phyloP scores from a whole-genome alignment of 1,140 invertebrate genomes.

The Pachypeltis micranthus region DNA sequence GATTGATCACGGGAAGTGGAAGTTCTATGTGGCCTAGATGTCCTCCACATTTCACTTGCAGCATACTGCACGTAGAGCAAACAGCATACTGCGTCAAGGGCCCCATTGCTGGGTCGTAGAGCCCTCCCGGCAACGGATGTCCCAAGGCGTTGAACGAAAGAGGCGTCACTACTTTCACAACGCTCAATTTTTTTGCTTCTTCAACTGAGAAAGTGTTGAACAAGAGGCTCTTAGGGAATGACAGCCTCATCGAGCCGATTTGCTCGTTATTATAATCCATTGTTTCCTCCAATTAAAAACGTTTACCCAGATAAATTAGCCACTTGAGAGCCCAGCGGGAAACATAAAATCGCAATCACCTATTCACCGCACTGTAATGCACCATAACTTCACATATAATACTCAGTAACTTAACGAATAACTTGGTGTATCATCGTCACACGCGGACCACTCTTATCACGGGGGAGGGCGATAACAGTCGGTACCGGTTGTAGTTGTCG shows the following conservation, averaged over 20 bases:
- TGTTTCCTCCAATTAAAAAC: neutral
- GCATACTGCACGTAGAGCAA: slow-evolving; percentile 72
- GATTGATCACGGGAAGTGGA: slow-evolving; percentile 84
- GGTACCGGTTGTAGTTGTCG: no score
- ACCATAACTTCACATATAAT: no score
- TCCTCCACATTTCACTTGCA: slow-evolving; percentile 63
- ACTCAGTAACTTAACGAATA: no score
- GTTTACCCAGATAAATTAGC: neutral
- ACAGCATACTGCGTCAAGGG: slow-evolving; percentile 38
- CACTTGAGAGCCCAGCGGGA: neutral
- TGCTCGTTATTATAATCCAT: neutral
- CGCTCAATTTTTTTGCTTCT: slow-evolving; percentile 78
- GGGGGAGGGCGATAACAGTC: no score
- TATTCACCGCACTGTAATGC: no score
- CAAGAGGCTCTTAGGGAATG: neutral
- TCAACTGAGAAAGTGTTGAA: slow-evolving; percentile 39
- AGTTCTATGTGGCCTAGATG: slow-evolving; percentile 93
- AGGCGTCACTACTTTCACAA: slow-evolving; percentile 70
- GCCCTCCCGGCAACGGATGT: slow-evolving; percentile 65
- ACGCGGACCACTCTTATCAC: no score
- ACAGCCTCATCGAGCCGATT: neutral
- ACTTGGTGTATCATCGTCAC: no score
- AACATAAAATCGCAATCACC: no score
- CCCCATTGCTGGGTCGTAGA: slow-evolving; percentile 73
- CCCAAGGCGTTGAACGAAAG: slow-evolving; percentile 75